These are phyloP conservation scores for Leptinotarsa undecemlineata DNA, from an alignment of 1,140 invertebrate species.

Conservation along the genomic window DNA sequence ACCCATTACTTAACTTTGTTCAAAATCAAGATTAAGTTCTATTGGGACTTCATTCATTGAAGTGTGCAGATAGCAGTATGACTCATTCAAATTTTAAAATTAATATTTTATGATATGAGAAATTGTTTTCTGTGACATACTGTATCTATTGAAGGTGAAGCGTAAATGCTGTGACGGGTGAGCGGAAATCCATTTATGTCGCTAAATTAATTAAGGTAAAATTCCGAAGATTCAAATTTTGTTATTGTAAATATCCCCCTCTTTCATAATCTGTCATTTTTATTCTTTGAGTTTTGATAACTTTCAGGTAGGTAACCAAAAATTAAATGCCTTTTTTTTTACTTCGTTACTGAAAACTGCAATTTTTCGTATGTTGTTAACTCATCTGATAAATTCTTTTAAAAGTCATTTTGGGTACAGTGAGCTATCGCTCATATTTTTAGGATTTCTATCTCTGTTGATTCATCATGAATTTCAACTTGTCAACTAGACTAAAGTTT, in stretches of 20 bases:
- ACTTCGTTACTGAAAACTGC: neutral
- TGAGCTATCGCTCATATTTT: neutral
- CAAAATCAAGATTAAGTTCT: no score
- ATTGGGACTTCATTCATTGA: no score
- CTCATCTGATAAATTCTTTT: neutral
- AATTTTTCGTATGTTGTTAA: slow-evolving; percentile 12
- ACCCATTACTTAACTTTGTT: no score
- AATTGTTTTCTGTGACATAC: neutral
- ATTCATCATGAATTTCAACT: no score
- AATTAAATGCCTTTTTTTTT: neutral
- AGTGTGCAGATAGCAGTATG: neutral
- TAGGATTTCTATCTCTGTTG: neutral
- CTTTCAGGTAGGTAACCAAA: neutral
- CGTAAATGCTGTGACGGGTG: neutral
- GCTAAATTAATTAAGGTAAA: neutral
- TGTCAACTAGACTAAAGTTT: no score
- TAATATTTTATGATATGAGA: neutral
- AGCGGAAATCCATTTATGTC: neutral
- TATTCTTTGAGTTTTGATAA: neutral
- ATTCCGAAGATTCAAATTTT: neutral
- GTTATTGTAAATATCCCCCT: neutral
- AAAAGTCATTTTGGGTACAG: neutral
- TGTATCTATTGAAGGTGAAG: neutral
- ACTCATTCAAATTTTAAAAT: neutral
- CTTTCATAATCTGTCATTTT: neutral